phyloP scores from a whole-genome alignment of 2,797 vertebrate species.

The Florisuga fusca region DNA sequence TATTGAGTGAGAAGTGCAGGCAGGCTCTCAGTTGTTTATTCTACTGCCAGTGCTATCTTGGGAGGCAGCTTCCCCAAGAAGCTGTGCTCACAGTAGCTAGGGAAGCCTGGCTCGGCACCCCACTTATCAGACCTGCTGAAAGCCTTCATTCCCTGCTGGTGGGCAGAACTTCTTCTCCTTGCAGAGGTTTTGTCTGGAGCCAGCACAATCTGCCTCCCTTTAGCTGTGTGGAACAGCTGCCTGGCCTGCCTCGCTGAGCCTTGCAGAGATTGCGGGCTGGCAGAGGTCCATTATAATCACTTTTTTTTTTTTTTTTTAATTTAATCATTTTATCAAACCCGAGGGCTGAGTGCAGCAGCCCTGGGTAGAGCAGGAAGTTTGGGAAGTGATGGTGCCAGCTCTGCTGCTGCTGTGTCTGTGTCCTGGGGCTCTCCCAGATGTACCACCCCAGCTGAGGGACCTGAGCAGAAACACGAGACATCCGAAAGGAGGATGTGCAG shows the following conservation, averaged over 20 bases:
- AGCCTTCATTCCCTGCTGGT: not conserved
- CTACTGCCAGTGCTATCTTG: not conserved
- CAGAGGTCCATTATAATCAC: not conserved
- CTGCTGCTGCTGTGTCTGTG: not conserved
- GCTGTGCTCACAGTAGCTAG: not conserved
- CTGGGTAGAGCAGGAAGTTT: not conserved
- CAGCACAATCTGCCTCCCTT: accelerated
- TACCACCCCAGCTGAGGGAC: not conserved
- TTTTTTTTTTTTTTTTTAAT: not conserved
- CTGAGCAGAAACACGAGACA: not conserved
- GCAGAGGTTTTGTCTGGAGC: not conserved
- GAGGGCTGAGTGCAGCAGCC: not conserved
- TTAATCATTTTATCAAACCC: constrained; percentile 21
- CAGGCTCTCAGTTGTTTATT: not conserved
- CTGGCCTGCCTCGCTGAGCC: not conserved
- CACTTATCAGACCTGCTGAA: not conserved
- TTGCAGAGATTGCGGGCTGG: constrained; percentile 21
- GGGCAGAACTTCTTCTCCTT: not conserved
- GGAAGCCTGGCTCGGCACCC: not conserved
- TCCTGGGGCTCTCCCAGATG: not conserved
- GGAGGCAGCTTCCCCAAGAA: not conserved
- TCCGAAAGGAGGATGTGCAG: not conserved
- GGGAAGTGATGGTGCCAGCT: not conserved
- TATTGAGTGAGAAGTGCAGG: not conserved
- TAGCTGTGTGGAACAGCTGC: not conserved